Evolutionary conservation across 2,888 invertebrate species (phyloP).

Genomic region (Digitonthophagus gazella): DNA sequence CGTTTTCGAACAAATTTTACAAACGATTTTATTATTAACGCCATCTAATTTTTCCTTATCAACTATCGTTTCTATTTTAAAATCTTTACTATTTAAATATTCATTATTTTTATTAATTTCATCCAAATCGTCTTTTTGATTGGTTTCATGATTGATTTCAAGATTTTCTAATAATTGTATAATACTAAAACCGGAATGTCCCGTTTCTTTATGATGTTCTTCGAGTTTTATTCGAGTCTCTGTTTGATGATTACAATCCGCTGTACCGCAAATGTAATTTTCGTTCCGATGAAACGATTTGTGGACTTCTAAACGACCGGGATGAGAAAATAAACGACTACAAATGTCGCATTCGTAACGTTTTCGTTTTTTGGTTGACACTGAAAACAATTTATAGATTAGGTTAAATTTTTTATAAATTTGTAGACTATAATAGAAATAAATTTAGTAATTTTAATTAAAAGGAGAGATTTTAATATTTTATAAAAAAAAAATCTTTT

Average conservation of each 20-base stretch:
- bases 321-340: constrained; percentile 54
- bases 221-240: constrained; percentile 54
- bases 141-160: constrained; percentile 41
- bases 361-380: constrained; percentile 26
- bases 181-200: constrained; percentile 54
- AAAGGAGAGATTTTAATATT: neutral
- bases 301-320: constrained; percentile 55
- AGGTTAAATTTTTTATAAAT: neutral
- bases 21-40: constrained; percentile 42
- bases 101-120: neutral
- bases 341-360: constrained; percentile 56
- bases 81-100: neutral
- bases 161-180: too few species aligned
- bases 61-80: neutral
- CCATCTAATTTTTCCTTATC: neutral
- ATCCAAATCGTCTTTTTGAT: neutral
- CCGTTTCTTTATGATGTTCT: constrained; percentile 57
- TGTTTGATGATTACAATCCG: constrained; percentile 41
- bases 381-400: constrained; percentile 1
- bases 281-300: constrained; percentile 62
- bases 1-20: constrained; percentile 60
- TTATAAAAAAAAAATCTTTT: neutral
- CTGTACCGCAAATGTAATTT: constrained; percentile 56
- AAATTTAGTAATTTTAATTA: too few species aligned
- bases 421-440: neutral